Evolutionary conservation across 2,888 invertebrate species (phyloP).

Genomic region (Mesorhabditis sp.): DNA sequence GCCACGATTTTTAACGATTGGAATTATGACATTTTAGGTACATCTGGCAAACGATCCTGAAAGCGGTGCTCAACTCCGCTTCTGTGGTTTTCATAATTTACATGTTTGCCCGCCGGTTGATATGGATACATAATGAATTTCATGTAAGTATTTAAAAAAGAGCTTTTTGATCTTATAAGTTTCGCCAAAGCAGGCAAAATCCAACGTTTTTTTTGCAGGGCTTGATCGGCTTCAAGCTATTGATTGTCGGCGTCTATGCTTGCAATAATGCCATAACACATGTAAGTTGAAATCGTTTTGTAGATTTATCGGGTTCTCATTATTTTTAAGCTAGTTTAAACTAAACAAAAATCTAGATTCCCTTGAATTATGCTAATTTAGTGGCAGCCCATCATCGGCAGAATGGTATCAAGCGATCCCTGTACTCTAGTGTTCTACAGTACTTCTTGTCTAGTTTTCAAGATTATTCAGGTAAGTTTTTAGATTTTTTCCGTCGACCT

Average conservation of each 20-base stretch:
- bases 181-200: too few relatives aligned
- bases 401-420: not conserved
- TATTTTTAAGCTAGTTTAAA: too few relatives aligned
- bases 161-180: not conserved
- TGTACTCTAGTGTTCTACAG: not conserved
- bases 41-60: not conserved
- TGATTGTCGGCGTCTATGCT: not conserved
- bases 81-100: not conserved
- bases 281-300: not conserved
- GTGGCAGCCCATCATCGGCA: not conserved
- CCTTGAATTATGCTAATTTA: too few relatives aligned
- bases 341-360: too few relatives aligned
- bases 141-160: not conserved
- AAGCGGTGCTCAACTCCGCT: not conserved
- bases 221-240: not conserved
- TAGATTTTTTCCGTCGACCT: too few relatives aligned
- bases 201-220: too few relatives aligned
- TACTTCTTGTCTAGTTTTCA: not conserved
- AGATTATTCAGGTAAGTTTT: not conserved
- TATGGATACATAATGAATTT: constrained; percentile 3
- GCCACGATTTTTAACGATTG: too few relatives aligned
- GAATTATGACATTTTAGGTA: not conserved
- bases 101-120: not conserved
- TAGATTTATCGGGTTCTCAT: too few relatives aligned
- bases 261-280: not conserved